These are phyloP conservation scores for Machimus rusticus DNA, from an alignment of 2,888 invertebrate genomes.

Conservation along the genomic window DNA sequence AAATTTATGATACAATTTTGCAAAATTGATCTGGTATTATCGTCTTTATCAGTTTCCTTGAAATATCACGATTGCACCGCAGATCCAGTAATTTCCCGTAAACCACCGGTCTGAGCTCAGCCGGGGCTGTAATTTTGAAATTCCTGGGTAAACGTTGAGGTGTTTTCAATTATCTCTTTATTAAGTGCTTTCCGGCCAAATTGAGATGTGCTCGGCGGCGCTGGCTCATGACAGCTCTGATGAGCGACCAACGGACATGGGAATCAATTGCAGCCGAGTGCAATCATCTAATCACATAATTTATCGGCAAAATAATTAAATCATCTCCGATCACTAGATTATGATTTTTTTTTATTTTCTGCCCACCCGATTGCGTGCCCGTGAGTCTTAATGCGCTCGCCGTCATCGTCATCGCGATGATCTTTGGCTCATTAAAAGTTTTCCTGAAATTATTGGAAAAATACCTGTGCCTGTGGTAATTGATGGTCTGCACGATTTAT, in stretches of 20 bases:
- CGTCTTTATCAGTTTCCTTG: slow-evolving; percentile 33
- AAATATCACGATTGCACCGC: slow-evolving; percentile 27
- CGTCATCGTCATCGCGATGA: background rate
- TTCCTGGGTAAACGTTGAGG: slow-evolving; percentile 33
- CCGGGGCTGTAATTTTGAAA: slow-evolving; percentile 1
- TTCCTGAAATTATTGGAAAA: slow-evolving; percentile 28
- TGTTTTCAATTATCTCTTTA: slow-evolving; percentile 39
- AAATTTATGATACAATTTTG: slow-evolving; percentile 33
- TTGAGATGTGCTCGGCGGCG: slow-evolving; percentile 29
- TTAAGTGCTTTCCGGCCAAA: slow-evolving; percentile 34
- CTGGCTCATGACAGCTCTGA: slow-evolving; percentile 35
- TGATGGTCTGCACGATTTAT: slow-evolving; percentile 18
- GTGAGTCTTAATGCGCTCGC: background rate
- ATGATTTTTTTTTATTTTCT: background rate
- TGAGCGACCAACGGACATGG: slow-evolving; percentile 10
- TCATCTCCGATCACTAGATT: background rate
- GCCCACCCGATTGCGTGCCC: background rate
- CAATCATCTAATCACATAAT: slow-evolving; percentile 37
- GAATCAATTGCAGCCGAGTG: slow-evolving; percentile 6
- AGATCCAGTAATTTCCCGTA: slow-evolving; percentile 12
- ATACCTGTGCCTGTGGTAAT: background rate
- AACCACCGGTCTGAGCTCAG: background rate
- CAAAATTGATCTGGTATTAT: slow-evolving; percentile 22
- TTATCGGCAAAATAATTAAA: slow-evolving; percentile 15
- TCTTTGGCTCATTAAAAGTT: slow-evolving; percentile 3